Percentiles rank a stretch among this genome's conserved stretches.
These are phyloP conservation scores for Myrmecobius fasciatus DNA, from an alignment of 2,113 vertebrate species.

Conservation along the genomic window DNA sequence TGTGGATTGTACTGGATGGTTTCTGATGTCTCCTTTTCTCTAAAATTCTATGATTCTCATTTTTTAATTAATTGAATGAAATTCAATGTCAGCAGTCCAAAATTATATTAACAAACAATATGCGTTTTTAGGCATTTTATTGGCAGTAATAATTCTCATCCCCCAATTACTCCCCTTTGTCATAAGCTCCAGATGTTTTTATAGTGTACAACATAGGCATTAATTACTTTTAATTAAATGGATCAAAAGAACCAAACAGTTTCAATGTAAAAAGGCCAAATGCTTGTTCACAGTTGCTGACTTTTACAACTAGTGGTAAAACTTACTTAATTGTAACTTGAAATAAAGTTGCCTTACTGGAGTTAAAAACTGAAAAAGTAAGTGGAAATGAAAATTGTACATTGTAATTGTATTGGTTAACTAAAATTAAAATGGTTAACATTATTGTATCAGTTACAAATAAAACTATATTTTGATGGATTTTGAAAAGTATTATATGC, in stretches of 20 bases:
- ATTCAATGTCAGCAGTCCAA: conserved; percentile 30
- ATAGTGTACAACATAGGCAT: conserved; percentile 36
- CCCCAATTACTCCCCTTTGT: conserved; percentile 19
- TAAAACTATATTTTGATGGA: background rate
- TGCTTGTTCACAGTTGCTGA: conserved; percentile 26
- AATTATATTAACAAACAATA: conserved; percentile 1
- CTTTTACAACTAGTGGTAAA: conserved; percentile 52
- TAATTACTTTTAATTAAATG: conserved; percentile 66
- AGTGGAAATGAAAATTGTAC: conserved; percentile 11
- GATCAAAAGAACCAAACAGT: conserved; percentile 40
- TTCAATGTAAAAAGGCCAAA: conserved; percentile 40
- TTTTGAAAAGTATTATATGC: background rate
- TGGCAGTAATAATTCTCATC: background rate
- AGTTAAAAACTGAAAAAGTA: conserved; percentile 31
- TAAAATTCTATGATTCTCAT: background rate
- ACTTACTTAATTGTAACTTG: background rate
- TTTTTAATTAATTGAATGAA: background rate
- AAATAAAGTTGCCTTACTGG: conserved; percentile 30
- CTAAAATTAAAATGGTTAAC: background rate
- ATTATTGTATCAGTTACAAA: background rate
- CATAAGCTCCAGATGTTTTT: conserved; percentile 40
- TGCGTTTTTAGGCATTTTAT: background rate
- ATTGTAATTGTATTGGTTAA: background rate
- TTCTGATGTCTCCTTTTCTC: background rate
- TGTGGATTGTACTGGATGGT: background rate